A percentile compares a stretch with the other conserved stretches of the same genome.
Conservation (phyloP, 2,888 invertebrate genomes). For the Trisateles emortualis region DNA sequence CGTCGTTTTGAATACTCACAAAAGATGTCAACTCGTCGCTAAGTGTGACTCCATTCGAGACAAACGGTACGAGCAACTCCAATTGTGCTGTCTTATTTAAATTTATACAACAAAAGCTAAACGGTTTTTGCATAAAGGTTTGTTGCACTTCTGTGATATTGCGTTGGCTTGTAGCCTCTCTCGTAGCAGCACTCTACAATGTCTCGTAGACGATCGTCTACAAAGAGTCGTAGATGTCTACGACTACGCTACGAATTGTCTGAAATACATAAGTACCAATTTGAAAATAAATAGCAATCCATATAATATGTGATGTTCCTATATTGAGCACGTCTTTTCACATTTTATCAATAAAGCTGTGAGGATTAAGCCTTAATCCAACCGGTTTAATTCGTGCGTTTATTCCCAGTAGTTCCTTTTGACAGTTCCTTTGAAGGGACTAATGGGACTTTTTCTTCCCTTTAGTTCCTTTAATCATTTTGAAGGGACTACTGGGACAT, state of each 20-base stretch:
- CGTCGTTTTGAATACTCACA: conserved; percentile 76
- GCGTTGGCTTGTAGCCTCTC: background rate
- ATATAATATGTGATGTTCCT: too few relatives aligned
- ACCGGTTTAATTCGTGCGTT: too few relatives aligned
- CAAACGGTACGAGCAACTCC: conserved; percentile 50
- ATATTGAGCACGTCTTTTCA: too few relatives aligned
- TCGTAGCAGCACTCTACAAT: background rate
- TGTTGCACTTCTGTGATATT: background rate
- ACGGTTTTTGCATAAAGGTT: background rate
- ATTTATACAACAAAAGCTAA: conserved; percentile 20
- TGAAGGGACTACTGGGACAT: too few relatives aligned
- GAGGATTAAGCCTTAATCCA: too few relatives aligned
- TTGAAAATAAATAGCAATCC: too few relatives aligned
- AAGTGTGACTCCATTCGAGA: conserved; percentile 62
- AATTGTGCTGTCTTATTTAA: conserved; percentile 52
- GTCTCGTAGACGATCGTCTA: background rate
- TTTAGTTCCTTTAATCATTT: too few relatives aligned
- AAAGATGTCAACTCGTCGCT: conserved; percentile 65
- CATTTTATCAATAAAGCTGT: too few relatives aligned
- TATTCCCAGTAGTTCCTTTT: too few relatives aligned
- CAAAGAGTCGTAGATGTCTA: conserved; percentile 8
- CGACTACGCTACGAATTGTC: conserved; percentile 9
- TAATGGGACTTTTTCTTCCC: too few relatives aligned
- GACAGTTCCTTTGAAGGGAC: too few relatives aligned
- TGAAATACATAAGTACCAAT: background rate